phyloP scores from a whole-genome alignment of 1,140 invertebrate genomes.

The Drosophila nigrodunni region DNA sequence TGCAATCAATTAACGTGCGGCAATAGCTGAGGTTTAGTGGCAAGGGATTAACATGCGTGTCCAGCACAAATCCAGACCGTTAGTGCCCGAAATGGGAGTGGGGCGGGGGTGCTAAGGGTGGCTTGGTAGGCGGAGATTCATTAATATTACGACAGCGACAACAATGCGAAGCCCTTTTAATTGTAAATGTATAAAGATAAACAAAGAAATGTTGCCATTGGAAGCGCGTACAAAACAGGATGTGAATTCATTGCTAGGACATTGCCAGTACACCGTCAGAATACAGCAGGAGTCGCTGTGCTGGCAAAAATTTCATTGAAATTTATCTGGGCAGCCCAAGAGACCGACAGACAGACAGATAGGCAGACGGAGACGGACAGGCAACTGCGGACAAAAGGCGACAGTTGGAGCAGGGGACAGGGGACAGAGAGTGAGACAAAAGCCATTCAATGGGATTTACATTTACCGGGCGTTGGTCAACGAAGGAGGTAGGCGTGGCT shows the following conservation, averaged over 20 bases:
- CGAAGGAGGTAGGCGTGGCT: not conserved
- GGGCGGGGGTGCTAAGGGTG: slow-evolving; percentile 11
- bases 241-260: not conserved
- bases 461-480: not conserved
- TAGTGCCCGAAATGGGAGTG: not conserved
- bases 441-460: slow-evolving; percentile 54
- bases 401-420: slow-evolving; percentile 37
- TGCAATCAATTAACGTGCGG: slow-evolving; percentile 73
- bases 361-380: slow-evolving; percentile 1
- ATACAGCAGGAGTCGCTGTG: slow-evolving; percentile 46
- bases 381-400: slow-evolving; percentile 41
- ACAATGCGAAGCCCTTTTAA: slow-evolving; percentile 78
- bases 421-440: slow-evolving; percentile 54
- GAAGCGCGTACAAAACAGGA: slow-evolving; percentile 4
- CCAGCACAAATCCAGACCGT: slow-evolving; percentile 8
- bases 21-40: slow-evolving; percentile 1
- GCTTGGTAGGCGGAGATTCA: slow-evolving; percentile 56
- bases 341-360: slow-evolving; percentile 7
- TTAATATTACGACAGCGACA: slow-evolving; percentile 77
- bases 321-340: slow-evolving; percentile 63
- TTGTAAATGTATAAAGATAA: slow-evolving; percentile 81
- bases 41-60: not conserved
- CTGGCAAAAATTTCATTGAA: slow-evolving; percentile 75
- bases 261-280: not conserved
- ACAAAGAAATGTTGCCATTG: slow-evolving; percentile 75